phyloP scores from a whole-genome alignment of 2,888 invertebrate species.

The Oscheius sp. region DNA sequence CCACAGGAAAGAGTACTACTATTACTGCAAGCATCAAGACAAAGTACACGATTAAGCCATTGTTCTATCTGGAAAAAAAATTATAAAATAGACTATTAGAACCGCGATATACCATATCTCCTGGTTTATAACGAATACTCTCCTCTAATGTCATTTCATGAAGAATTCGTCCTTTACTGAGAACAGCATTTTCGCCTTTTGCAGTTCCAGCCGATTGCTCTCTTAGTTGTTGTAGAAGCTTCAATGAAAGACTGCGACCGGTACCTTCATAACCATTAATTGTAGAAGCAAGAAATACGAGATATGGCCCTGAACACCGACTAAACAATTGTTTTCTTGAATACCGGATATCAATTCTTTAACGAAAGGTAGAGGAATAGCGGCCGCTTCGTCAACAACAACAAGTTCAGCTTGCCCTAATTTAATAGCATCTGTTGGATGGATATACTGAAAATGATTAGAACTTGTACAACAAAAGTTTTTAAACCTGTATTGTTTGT shows the following conservation, averaged over 20 bases:
- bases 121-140: constrained; percentile 89
- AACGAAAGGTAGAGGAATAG: constrained; percentile 93
- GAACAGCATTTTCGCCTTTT: constrained; percentile 46
- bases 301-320: constrained; percentile 57
- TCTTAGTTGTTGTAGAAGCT: constrained; percentile 89
- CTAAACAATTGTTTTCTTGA: too few relatives aligned
- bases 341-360: constrained; percentile 76
- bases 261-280: constrained; percentile 89
- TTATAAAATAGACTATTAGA: constrained; percentile 1
- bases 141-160: constrained; percentile 84
- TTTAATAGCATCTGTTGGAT: constrained; percentile 88
- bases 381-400: constrained; percentile 98
- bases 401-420: constrained; percentile 92
- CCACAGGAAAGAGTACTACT: constrained; percentile 77
- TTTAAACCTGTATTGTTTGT: constrained; percentile 70
- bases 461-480: background rate
- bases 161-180: constrained; percentile 70
- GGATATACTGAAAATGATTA: constrained; percentile 83
- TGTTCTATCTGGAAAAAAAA: constrained; percentile 79
- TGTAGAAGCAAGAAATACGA: constrained; percentile 89
- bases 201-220: constrained; percentile 69
- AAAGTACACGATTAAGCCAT: constrained; percentile 91
- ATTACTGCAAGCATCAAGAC: constrained; percentile 82
- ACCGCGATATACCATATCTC: constrained; percentile 57
- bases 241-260: constrained; percentile 92